These are phyloP conservation scores for Eueides isabella DNA, from an alignment of 1,140 invertebrate genomes.

Conservation along the genomic window DNA sequence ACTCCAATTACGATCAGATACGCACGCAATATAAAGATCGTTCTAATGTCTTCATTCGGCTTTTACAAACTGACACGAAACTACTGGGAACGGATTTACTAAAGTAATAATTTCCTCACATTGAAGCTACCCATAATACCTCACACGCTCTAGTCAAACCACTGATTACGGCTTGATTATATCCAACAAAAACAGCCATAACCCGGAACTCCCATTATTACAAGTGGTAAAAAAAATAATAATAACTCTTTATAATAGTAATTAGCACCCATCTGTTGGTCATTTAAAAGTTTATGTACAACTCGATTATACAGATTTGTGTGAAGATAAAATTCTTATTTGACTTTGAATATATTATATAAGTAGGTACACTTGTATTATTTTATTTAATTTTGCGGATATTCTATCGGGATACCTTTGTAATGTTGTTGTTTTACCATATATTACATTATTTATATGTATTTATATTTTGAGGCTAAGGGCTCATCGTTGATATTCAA, in stretches of 20 bases:
- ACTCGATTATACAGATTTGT: not conserved
- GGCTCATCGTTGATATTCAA: not conserved
- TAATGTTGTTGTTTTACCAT: not conserved
- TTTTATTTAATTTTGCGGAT: not conserved
- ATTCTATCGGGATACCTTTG: no score
- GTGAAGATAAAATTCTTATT: not conserved
- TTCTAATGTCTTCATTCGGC: constrained; percentile 75
- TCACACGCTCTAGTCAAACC: constrained; percentile 69
- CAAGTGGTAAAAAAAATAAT: constrained; percentile 73
- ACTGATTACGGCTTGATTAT: constrained; percentile 75
- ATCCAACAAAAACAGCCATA: constrained; percentile 73
- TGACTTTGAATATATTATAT: not conserved
- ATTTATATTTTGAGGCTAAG: no score
- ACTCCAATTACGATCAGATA: constrained; percentile 20
- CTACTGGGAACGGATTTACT: constrained; percentile 54
- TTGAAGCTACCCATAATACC: constrained; percentile 54
- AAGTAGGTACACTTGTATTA: not conserved
- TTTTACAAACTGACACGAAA: constrained; percentile 56
- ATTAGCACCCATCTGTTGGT: constrained; percentile 42
- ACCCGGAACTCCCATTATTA: constrained; percentile 73
- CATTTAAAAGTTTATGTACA: constrained; percentile 30
- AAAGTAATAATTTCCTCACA: constrained; percentile 70
- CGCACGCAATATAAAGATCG: constrained; percentile 68
- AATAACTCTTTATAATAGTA: constrained; percentile 47
- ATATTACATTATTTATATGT: no score